Evolutionary conservation across 1,140 invertebrate species (phyloP), one percentile per base, ranked within the genome.

Genomic region (Ectropis grisescens): DNA sequence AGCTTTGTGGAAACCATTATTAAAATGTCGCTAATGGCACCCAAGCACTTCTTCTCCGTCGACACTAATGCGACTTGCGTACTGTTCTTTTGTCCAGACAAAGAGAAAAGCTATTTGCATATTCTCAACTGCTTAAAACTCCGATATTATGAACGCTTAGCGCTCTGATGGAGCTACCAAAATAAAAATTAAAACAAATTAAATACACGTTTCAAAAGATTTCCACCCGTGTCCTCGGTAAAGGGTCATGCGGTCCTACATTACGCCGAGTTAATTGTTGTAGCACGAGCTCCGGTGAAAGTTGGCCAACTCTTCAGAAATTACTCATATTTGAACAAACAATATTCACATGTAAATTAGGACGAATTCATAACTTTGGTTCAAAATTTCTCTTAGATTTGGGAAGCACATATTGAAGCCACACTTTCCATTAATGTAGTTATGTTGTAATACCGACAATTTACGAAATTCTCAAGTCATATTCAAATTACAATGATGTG

Each of bases 261-360:
- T 40, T 41, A 29, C 13, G 35, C 46, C 47, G 29, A 24, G 47
- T 59, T 68, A 66, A 70, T 70, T 66, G 49, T 64, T 58, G 41
- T 28, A 45, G 34, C 57, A 68, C 55, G 52, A 58, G 47, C 47
- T 37, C 28, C 39, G 67, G 69, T 62, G 67, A 78, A 78, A 74
- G 69, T 70, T 53, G 60, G 37, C 48, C 51, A 39, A 42, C 52
- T 47, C 54, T 62, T 65, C 54, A 37, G 37, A 61, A 64, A 61
- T 72, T 68, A 76, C 48, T 76, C 68, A 67, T 67, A 64, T 71
- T 62, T 61, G 50, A 56, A 72, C 58, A 59, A 69, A 62, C 61
- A 69, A 69, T 71, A 67, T 65, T 62, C 54, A 66, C 48, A 47
- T 71, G 58, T 64, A 61, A 74, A 72, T 76, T 62, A 66, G 64